Percentiles rank a stretch among this genome's conserved stretches.
These are phyloP conservation scores for Callopanchax toddi DNA, from an alignment of 2,113 vertebrate genomes.

Conservation along the genomic window DNA sequence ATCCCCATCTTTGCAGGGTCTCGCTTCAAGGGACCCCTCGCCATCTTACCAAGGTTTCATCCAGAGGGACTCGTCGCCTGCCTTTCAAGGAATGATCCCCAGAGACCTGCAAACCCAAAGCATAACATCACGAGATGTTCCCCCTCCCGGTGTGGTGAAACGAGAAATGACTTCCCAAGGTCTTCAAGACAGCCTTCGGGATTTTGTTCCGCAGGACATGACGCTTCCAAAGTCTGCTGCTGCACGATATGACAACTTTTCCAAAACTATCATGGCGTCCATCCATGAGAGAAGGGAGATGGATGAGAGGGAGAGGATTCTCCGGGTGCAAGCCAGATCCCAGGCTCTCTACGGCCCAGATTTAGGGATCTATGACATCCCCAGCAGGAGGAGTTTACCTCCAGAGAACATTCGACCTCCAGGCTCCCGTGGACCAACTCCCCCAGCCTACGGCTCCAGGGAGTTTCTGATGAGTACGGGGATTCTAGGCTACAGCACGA, in stretches of 20 bases:
- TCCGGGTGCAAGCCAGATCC: conserved; percentile 83
- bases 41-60: conserved; percentile 64
- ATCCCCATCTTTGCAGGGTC: conserved; percentile 65
- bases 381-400: conserved; percentile 88
- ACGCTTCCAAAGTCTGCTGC: conserved; percentile 82
- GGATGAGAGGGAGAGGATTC: conserved; percentile 88
- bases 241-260: conserved; percentile 89
- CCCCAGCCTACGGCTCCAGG: conserved; percentile 87
- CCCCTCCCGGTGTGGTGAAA: conserved; percentile 37
- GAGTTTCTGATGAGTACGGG: conserved; percentile 89
- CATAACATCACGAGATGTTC: conserved; percentile 39
- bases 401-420: conserved; percentile 76
- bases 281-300: conserved; percentile 91
- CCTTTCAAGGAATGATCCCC: conserved; percentile 53
- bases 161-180: conserved; percentile 47
- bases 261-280: conserved; percentile 93
- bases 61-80: conserved; percentile 62
- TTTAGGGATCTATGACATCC: conserved; percentile 88
- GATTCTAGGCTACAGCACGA: conserved; percentile 82
- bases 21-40: conserved; percentile 60
- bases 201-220: conserved; percentile 45
- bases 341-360: conserved; percentile 86
- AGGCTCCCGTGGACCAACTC: conserved; percentile 71
- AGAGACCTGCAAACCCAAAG: conserved; percentile 59
- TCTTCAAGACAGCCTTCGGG: conserved; percentile 53